Evolutionary conservation across 2,797 vertebrate species (phyloP).

Genomic region (Ptychadena robeensis): DNA sequence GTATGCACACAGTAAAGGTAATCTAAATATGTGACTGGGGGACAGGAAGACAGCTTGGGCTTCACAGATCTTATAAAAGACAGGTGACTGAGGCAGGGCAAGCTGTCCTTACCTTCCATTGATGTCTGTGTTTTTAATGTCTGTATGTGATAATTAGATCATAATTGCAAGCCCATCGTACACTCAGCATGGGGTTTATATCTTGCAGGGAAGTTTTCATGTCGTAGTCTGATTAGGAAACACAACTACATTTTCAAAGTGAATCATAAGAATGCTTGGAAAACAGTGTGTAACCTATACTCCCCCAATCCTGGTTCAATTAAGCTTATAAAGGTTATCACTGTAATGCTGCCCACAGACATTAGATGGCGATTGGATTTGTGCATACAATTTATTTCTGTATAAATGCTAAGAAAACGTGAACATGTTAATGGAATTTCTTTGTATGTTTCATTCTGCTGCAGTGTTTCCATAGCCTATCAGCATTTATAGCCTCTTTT

Average conservation of each 20-base stretch:
- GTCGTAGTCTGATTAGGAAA: conserved; percentile 41
- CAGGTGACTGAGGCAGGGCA: conserved; percentile 15
- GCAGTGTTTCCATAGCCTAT: no score
- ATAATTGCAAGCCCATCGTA: conserved; percentile 35
- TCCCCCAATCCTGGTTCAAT: not conserved
- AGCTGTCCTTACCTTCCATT: conserved; percentile 31
- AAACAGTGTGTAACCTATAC: conserved; percentile 24
- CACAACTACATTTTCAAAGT: conserved; percentile 37
- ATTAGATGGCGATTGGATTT: no score
- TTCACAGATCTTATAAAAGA: conserved; percentile 10
- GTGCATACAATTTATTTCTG: no score
- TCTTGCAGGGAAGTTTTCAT: conserved; percentile 39
- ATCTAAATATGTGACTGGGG: not conserved
- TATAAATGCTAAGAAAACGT: no score
- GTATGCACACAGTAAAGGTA: not conserved
- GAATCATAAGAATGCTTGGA: conserved; percentile 16
- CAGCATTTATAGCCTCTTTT: no score
- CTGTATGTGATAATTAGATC: conserved; percentile 40
- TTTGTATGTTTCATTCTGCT: no score
- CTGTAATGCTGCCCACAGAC: no score
- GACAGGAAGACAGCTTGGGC: not conserved
- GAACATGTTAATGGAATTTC: no score
- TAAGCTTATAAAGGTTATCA: no score
- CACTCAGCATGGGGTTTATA: conserved; percentile 41
- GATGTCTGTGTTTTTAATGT: conserved; percentile 31